A percentile compares a stretch with the other conserved stretches of the same genome.
phyloP scores from a whole-genome alignment of 2,797 vertebrate genomes.

The Lutjanus campechanus region DNA sequence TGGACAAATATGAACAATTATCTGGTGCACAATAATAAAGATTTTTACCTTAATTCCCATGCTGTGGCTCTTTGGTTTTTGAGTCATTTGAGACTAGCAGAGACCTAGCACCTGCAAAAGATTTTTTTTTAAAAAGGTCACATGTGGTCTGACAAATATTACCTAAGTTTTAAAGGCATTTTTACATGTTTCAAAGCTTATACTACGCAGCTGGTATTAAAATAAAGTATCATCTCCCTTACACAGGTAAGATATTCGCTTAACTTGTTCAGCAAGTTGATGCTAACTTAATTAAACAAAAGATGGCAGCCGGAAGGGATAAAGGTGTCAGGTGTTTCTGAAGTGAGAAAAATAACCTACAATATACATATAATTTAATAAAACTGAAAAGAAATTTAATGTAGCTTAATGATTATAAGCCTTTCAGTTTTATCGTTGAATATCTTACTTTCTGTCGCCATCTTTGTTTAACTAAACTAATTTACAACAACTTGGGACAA shows the following conservation, averaged over 20 bases:
- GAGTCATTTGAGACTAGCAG: neutral
- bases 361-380: too few species aligned
- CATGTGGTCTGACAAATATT: neutral
- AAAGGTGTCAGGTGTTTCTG: too few species aligned
- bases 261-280: too few species aligned
- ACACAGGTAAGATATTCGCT: neutral
- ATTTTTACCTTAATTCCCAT: neutral
- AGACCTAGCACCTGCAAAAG: neutral
- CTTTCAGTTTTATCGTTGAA: neutral
- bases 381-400: too few species aligned
- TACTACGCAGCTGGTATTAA: neutral
- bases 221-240: neutral
- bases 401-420: neutral
- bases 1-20: neutral
- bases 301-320: too few species aligned
- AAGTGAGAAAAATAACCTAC: too few species aligned
- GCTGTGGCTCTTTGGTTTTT: neutral
- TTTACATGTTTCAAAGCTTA: neutral
- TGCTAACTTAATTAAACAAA: too few species aligned
- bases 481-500: neutral
- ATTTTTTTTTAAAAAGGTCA: neutral
- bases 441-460: neutral
- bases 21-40: neutral
- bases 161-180: neutral
- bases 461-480: neutral